Base-by-base conservation (phyloP, 1,140 invertebrate genomes). In the Vanessa tameamea region DNA sequence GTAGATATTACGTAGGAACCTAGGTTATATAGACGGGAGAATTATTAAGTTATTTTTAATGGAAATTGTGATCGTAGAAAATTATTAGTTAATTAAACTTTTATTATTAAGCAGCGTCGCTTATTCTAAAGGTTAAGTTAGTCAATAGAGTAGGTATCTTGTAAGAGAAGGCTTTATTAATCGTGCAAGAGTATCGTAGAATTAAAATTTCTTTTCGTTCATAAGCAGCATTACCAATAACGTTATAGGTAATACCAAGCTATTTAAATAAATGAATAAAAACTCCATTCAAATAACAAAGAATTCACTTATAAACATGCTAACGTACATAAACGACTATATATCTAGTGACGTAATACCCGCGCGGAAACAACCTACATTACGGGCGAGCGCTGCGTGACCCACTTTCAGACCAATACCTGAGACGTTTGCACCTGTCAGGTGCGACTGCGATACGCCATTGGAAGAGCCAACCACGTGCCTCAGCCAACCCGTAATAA, bases 331-430 rank as follows among this genome's bases (percentile, higher is more conserved):
- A 57, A 15, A 26, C 31, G 23, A 1, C 14, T 59, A 59, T 11
- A 59, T 37, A 20, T 20, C 20, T 20, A 37, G 53, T 66, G 65
- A 77, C 73, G 69, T 64, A 73, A 75, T 64, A 50, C 70, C 61
- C 69, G 59, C 69, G 69, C 69, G 47, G 47, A 47, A 57, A 47
- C 55, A 31, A 31, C 12, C 59, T 61, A 72, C 71, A 53, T 78
- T 43, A 64, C 80, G 7, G 20, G 16, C 3, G 26, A 61, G 13
- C 26, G 20, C 53, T n/a, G 51, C 8, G 55, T 80, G 84, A 82
- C 86, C 84, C 76, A 83, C 61, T 68, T 85, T 73, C 16, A 78
- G 43, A 73, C 85, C 85, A 84, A 86, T 87, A 84, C 84, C 84
- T 86, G 85, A 23, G 64, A 69, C 53, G 69, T 55, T 53, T 31